These are phyloP conservation scores for Rhinolophus sinicus DNA, from an alignment of 2,113 vertebrate genomes.

Conservation along the genomic window DNA sequence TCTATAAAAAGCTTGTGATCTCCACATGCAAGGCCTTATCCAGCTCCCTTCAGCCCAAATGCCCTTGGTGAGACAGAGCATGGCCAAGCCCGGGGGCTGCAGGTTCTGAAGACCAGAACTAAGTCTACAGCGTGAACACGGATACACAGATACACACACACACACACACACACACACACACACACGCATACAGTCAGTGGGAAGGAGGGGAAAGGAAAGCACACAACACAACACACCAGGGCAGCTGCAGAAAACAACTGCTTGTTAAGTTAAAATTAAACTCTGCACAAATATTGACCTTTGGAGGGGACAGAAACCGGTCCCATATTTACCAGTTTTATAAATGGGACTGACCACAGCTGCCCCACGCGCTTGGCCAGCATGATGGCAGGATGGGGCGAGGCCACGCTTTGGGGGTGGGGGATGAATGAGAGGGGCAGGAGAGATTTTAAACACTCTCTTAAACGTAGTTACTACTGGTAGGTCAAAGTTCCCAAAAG, in stretches of 20 bases:
- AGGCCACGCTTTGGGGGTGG: constrained; percentile 71
- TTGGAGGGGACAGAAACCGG: constrained; percentile 88
- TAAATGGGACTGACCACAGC: constrained; percentile 90
- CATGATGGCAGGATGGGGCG: constrained; percentile 77
- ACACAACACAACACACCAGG: constrained; percentile 75
- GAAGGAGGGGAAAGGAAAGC: constrained; percentile 55
- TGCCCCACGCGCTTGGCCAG: constrained; percentile 80
- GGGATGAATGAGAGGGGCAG: constrained; percentile 65
- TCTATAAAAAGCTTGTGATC: background rate
- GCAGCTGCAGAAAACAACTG: constrained; percentile 89
- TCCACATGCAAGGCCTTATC: background rate
- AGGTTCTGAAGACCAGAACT: constrained; percentile 42
- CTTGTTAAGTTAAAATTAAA: constrained; percentile 93
- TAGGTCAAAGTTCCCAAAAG: constrained; percentile 76
- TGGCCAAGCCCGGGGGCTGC: background rate
- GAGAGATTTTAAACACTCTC: constrained; percentile 70
- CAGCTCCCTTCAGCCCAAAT: background rate
- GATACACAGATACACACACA: background rate
- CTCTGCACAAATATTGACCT: constrained; percentile 92
- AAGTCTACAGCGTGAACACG: constrained; percentile 11
- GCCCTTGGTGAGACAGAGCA: background rate
- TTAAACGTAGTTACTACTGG: constrained; percentile 66
- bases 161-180: background rate
- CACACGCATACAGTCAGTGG: background rate
- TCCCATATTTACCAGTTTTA: constrained; percentile 90